A percentile compares a stretch with the other conserved stretches of the same genome.
phyloP scores from a whole-genome alignment of 2,888 invertebrate species.

The Malachius bipustulatus region DNA sequence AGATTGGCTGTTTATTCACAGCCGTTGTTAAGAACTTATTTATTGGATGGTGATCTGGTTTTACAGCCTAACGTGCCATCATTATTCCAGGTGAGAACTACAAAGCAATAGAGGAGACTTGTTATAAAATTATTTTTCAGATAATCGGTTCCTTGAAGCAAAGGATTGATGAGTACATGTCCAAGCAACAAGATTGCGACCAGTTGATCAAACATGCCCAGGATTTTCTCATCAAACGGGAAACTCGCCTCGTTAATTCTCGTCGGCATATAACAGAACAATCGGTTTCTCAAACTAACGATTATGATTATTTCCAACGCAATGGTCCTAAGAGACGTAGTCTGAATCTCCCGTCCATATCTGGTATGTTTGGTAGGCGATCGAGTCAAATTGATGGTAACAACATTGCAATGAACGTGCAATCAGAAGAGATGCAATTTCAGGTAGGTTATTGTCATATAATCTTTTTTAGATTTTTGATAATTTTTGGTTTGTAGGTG shows the following conservation, averaged over 20 bases:
- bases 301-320: conserved; percentile 44
- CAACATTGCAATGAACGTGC: conserved; percentile 23
- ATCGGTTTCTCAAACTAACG: conserved; percentile 14
- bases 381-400: conserved; percentile 40
- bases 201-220: conserved; percentile 67
- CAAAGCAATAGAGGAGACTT: too few species aligned
- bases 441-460: too few species aligned
- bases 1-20: conserved; percentile 81
- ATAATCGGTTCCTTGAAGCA: conserved; percentile 70
- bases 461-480: too few species aligned
- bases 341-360: conserved; percentile 65
- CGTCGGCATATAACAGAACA: conserved; percentile 48
- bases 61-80: conserved; percentile 87
- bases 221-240: conserved; percentile 65
- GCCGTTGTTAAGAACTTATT: conserved; percentile 73
- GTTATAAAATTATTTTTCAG: conserved; percentile 34
- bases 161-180: conserved; percentile 70
- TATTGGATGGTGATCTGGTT: conserved; percentile 74
- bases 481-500: too few species aligned
- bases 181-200: conserved; percentile 44
- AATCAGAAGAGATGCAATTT: conserved; percentile 26
- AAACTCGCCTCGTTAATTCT: conserved; percentile 61
- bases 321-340: conserved; percentile 63
- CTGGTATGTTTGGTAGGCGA: conserved; percentile 43
- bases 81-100: conserved; percentile 63